Evolutionary conservation across 1,140 invertebrate species (phyloP).

Genomic region (Leptinotarsa undecemlineata): DNA sequence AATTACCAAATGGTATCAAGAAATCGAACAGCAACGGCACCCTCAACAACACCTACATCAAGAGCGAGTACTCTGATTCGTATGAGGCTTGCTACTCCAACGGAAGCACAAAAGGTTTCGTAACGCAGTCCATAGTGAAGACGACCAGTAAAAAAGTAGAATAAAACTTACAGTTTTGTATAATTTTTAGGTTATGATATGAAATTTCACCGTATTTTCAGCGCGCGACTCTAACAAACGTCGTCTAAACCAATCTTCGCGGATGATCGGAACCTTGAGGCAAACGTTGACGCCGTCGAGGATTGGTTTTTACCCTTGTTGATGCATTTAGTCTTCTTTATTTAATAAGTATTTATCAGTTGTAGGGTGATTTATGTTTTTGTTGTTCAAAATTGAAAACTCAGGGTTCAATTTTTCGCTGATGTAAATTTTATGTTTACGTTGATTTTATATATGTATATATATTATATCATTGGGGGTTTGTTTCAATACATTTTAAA

Average conservation of each 20-base stretch:
- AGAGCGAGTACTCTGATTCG: conserved; percentile 63
- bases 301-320: neutral
- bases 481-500: no score
- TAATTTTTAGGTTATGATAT: neutral
- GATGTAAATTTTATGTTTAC: neutral
- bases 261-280: no score
- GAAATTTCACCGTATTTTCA: no score
- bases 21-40: conserved; percentile 47
- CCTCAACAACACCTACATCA: conserved; percentile 58
- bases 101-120: conserved; percentile 68
- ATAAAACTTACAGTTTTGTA: conserved; percentile 20
- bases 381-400: conserved; percentile 1
- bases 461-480: no score
- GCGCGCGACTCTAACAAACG: no score
- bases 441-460: neutral
- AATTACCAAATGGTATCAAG: conserved; percentile 54
- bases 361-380: neutral
- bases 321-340: conserved; percentile 6
- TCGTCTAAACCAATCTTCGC: no score
- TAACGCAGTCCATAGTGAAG: conserved; percentile 59
- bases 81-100: conserved; percentile 69
- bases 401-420: neutral
- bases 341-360: neutral
- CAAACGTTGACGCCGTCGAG: neutral
- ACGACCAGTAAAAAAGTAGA: conserved; percentile 48